Percentiles rank a stretch among this genome's conserved stretches.
These are phyloP conservation scores for Paramormyrops kingsleyae DNA, from an alignment of 2,113 vertebrate species.

Conservation along the genomic window DNA sequence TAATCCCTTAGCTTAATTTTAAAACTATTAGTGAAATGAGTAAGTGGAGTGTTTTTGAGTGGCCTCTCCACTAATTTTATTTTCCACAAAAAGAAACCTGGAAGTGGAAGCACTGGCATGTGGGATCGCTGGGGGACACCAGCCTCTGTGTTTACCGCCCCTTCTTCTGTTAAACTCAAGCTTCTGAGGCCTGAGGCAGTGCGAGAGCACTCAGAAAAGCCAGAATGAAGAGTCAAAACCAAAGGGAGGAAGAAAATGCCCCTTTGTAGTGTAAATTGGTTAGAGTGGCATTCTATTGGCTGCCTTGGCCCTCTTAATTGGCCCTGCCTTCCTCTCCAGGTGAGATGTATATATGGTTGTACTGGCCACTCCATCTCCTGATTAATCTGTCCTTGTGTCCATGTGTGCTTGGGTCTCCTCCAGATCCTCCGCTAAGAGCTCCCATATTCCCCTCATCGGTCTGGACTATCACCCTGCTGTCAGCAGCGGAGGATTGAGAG, in stretches of 20 bases:
- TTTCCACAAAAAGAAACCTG: background rate
- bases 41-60: background rate
- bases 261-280: background rate
- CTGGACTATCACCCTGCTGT: background rate
- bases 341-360: background rate
- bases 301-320: background rate
- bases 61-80: background rate
- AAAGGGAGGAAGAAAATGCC: background rate
- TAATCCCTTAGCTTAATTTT: background rate
- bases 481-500: background rate
- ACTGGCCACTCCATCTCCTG: background rate
- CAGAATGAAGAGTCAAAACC: background rate
- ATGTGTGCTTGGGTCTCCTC: background rate
- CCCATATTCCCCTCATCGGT: background rate
- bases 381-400: background rate
- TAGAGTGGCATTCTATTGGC: background rate
- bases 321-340: background rate
- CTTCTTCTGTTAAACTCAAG: background rate
- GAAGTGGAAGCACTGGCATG: background rate
- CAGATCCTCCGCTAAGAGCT: background rate
- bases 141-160: background rate
- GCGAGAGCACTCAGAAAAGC: background rate
- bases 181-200: background rate
- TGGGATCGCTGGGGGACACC: background rate
- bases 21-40: background rate